Base-by-base conservation (phyloP, 2,888 invertebrate genomes). In the Aspidiotus destructor region DNA sequence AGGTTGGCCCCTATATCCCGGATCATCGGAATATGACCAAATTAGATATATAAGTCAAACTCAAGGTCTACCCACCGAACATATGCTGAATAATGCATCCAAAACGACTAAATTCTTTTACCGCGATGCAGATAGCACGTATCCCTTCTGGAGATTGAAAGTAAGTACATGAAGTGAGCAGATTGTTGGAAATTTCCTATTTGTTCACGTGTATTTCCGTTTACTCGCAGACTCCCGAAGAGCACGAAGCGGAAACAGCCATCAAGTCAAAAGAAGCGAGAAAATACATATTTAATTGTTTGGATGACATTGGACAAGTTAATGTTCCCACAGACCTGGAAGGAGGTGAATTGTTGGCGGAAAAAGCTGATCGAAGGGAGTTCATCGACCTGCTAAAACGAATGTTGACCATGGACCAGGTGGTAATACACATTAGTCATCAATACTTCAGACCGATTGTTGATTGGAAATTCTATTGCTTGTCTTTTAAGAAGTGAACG, bases 1-100 rank as follows among this genome's bases (percentile, higher is more conserved):
- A 58, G 99, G 99, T 72, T 99, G 99, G 99, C 99, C 99, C 15
- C 83, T 99, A 52, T 99, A 99, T 81, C 99, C 99, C 0, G 99
- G 99, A 72, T 93, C 95, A 65, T 97, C 97, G 16, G 99, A 99
- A 81, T 99, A 98, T 80, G 99, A 99, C 81, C 92, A 97, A 83
- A 97, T 97, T 76, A 85, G 96, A 73, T 93, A 95, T 82, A 95
- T 96, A 79, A 91, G 92, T 75, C 94, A 95, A 80, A 97, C 96
- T 15, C 96, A 97, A 81, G 96, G 98, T 68, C 81, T 98, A 77
- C 99, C 99, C 71, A 94, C 98, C 0, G 95, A 96, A 77, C 92
- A 96, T 75, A 97, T 99, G 97, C 85, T 99, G 68, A 90, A 85
- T 78, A 91, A 89, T 76, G 98, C 98, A 70, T 95, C 96, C 71